phyloP scores from a whole-genome alignment of 2,113 vertebrate species.

The Centropus bengalensis region DNA sequence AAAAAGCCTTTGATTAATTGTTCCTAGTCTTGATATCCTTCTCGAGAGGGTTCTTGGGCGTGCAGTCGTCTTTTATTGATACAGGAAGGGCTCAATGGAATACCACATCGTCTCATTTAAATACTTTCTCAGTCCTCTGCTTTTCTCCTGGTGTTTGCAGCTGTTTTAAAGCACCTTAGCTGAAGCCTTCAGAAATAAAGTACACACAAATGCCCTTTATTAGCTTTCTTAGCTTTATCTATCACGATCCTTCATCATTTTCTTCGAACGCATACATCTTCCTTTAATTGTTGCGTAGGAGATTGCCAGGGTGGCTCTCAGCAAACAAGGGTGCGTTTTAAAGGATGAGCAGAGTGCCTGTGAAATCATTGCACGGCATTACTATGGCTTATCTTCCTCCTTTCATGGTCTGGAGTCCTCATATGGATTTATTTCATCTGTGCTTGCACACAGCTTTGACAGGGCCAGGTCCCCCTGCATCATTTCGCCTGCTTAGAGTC shows the following conservation, averaged over 20 bases:
- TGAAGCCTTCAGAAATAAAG: background rate
- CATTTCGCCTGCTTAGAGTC: constrained; percentile 6
- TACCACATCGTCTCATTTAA: background rate
- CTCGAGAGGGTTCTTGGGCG: no score
- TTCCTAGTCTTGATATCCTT: no score
- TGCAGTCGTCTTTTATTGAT: background rate
- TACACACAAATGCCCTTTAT: background rate
- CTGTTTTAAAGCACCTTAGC: background rate
- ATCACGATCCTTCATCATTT: background rate
- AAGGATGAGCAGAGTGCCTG: background rate
- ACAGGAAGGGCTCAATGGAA: background rate
- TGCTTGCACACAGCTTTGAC: background rate
- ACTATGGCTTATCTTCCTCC: constrained; percentile 3
- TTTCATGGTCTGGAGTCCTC: constrained; percentile 21
- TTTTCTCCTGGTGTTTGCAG: background rate
- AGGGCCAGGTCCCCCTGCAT: background rate
- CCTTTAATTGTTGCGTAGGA: background rate
- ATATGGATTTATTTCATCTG: constrained; percentile 40
- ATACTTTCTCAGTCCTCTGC: background rate
- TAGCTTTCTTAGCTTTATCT: background rate
- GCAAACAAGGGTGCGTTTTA: constrained; percentile 6
- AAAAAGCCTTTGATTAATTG: no score
- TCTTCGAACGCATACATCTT: background rate
- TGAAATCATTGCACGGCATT: constrained; percentile 1
- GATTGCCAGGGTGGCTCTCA: background rate